Evolutionary conservation across 2,797 vertebrate species (phyloP).

Genomic region (Lemur catta): DNA sequence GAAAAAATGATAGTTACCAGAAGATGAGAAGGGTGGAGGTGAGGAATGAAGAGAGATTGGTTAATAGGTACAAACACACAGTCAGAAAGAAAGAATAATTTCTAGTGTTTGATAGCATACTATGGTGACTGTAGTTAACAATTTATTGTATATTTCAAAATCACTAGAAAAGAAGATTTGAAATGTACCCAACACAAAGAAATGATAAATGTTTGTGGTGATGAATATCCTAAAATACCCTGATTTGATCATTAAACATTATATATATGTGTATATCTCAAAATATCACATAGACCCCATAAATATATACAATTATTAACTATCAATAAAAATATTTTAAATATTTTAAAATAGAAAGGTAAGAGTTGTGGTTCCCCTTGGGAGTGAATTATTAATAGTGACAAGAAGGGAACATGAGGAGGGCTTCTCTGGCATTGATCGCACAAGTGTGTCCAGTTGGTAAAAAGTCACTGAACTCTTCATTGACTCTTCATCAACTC

Average conservation of each 20-base stretch:
- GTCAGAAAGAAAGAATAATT: neutral
- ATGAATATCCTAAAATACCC: neutral
- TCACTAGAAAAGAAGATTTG: neutral
- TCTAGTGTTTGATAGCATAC: neutral
- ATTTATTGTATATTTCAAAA: neutral
- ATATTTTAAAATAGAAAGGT: neutral
- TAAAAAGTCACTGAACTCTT: neutral
- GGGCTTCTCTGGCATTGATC: neutral
- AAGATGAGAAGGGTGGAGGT: neutral
- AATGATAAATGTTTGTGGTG: neutral
- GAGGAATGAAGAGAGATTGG: neutral
- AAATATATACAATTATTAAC: neutral
- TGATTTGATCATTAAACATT: neutral
- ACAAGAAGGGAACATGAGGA: neutral
- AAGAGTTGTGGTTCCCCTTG: neutral
- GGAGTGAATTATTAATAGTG: too few species aligned
- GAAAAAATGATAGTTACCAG: neutral
- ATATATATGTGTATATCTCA: neutral
- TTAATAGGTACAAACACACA: neutral
- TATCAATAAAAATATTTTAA: neutral
- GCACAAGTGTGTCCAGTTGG: too few species aligned
- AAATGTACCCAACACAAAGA: neutral
- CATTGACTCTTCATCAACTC: too few species aligned
- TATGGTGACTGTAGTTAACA: neutral
- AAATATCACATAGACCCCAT: neutral